phyloP scores from a whole-genome alignment of 2,113 vertebrate species.

The Siphamia tubifer region DNA sequence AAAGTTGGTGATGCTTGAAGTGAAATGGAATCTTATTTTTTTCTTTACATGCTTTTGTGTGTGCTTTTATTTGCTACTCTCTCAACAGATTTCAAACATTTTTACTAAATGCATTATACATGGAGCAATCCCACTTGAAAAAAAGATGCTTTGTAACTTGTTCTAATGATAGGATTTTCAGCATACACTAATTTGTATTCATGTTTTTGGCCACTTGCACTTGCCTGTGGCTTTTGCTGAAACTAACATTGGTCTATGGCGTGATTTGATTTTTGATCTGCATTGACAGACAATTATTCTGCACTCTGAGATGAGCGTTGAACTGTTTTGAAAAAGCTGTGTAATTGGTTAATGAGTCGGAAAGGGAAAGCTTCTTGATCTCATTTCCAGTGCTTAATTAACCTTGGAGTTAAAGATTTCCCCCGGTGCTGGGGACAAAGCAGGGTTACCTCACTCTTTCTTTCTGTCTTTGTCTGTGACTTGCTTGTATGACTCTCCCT shows the following conservation, averaged over 20 bases:
- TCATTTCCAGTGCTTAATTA: conserved; percentile 81
- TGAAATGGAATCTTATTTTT: background rate
- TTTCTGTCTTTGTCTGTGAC: conserved; percentile 41
- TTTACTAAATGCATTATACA: too few relatives aligned
- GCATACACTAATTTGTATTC: background rate
- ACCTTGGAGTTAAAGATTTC: conserved; percentile 79
- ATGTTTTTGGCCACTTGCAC: background rate
- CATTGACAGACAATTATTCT: conserved; percentile 72
- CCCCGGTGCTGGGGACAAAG: conserved; percentile 66
- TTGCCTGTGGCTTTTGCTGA: conserved; percentile 10
- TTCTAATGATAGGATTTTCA: background rate
- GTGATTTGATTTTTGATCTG: conserved; percentile 67
- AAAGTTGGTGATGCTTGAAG: background rate
- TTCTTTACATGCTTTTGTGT: too few relatives aligned
- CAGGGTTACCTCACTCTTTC: conserved; percentile 58
- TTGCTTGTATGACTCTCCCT: conserved; percentile 25
- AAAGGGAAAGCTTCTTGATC: conserved; percentile 80
- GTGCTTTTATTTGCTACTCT: too few relatives aligned
- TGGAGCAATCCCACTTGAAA: background rate
- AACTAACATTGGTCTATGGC: background rate
- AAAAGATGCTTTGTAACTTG: background rate
- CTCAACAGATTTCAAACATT: too few relatives aligned
- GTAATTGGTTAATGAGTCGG: conserved; percentile 80
- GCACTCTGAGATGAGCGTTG: conserved; percentile 53
- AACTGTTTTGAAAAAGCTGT: conserved; percentile 73